Evolutionary conservation across 2,797 vertebrate genomes (phyloP), one percentile per base, ranked within the genome.

Genomic region (Smutsia temminckii): DNA sequence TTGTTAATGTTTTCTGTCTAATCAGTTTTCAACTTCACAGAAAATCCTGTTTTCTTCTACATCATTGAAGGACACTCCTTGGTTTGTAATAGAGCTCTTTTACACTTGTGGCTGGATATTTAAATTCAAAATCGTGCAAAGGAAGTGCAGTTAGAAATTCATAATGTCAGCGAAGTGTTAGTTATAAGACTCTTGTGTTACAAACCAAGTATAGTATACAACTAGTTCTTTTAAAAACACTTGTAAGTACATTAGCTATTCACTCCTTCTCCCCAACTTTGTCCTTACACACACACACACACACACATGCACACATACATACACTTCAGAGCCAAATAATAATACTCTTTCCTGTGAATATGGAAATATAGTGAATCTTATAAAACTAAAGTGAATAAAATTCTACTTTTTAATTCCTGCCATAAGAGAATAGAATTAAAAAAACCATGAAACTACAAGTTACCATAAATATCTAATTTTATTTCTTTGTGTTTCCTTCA

Each of bases 201-300:
- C 42, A 74, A 46, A 49, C 14, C 27, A 92, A 71, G 71, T 59
- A 27, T 53, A n/a, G 77, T 6, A 71, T 5, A 13, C 83, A 6
- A 3, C 18, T 85, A n/a, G 9, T 40, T 61, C 6, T 63, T 63
- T 32, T 63, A 11, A 46, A 92, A 95, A 88, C 6, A 40, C 14
- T 74, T 69, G 40, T 42, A 80, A 66, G 17, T 29, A 4, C 16
- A 53, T 64, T 85, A 29, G 16, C 5, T 92, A 3, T 55, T 6
- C 2, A 0, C 10, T 37, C 25, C 27, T 8, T 5, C 16, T 27
- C 4, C 5, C 11, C 0, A 23, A 49, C 14, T 55, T 51, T 69
- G 46, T n/a, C 2, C 14, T 49, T 37, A 27, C 0, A 46, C 8
- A 21, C 16, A 42, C 20, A 32, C 9, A 53, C 8, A 3, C 5